A percentile compares a stretch with the other conserved stretches of the same genome.
Conservation (phyloP, 2,113 vertebrate genomes). For the Spermophilus dauricus region DNA sequence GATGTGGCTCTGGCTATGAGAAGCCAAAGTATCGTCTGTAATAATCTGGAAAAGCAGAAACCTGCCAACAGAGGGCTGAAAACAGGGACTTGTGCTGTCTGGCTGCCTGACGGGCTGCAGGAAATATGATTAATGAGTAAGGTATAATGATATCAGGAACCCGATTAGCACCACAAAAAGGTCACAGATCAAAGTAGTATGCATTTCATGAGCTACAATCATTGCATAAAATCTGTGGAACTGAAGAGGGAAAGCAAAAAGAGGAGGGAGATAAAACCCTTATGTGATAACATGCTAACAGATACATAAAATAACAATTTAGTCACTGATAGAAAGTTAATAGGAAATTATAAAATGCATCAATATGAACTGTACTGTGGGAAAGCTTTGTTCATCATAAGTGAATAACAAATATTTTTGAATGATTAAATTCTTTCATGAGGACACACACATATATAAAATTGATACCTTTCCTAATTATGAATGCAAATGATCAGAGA, state of each 20-base stretch:
- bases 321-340: slow-evolving; percentile 71
- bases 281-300: slow-evolving; percentile 80
- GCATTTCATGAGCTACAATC: slow-evolving; percentile 92
- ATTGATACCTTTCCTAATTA: slow-evolving; percentile 37
- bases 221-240: slow-evolving; percentile 85
- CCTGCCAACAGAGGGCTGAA: slow-evolving; percentile 90
- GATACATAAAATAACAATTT: slow-evolving; percentile 77
- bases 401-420: background rate
- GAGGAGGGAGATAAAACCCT: slow-evolving; percentile 76
- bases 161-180: slow-evolving; percentile 96
- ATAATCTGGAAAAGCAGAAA: slow-evolving; percentile 92
- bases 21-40: slow-evolving; percentile 91
- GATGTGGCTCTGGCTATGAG: slow-evolving; percentile 90
- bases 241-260: slow-evolving; percentile 86
- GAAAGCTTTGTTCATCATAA: background rate
- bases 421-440: slow-evolving; percentile 51
- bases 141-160: slow-evolving; percentile 96
- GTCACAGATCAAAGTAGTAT: slow-evolving; percentile 96
- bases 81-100: slow-evolving; percentile 89
- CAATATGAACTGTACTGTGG: background rate
- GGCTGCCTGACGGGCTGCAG: slow-evolving; percentile 89
- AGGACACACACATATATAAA: slow-evolving; percentile 8
- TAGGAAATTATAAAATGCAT: slow-evolving; percentile 72
- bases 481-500: slow-evolving; percentile 35
- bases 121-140: slow-evolving; percentile 97